Evolutionary conservation across 2,888 invertebrate genomes (phyloP), one percentile per base, ranked within the genome.

Genomic region (Philonicus albiceps): DNA sequence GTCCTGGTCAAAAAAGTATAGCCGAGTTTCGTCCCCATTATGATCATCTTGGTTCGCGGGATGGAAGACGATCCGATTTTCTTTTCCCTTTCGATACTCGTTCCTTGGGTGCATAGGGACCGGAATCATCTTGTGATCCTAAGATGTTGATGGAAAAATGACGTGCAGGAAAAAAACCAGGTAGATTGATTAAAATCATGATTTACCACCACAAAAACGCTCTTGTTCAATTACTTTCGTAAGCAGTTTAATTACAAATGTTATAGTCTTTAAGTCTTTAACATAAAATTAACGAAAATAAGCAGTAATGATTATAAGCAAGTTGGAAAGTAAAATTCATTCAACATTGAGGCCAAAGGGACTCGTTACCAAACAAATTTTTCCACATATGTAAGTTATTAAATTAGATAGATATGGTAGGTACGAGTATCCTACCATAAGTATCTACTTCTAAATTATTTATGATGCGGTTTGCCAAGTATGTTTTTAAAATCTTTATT

Each of bases 81-180:
- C 37, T 81, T 81, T 55, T 53, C 53, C 73, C 83, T 84, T 84
- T 84, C 73, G 84, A 84, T 37, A 55, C n/a, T 40, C 2, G 30
- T 34, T 49, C 30, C 27, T 43, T 84, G 31, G 43, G 27, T 84
- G 30, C 30, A 84, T 40, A 40, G 40, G 40, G 81, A 55, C 64
- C 55, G 64, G 31, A 81, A 27, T 64, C 19, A 64, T 72, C 31
- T 37, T 37, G 3, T 84, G 72, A 11, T 73, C 49, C 27, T 73
- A 22, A 84, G 40, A 72, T 37, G 73, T 84, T 84, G 64, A 43
- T 34, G 72, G 73, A 73, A 84, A 84, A 73, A 73, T 81, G 80
- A 80, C 53, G n/a, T 81, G 53, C 34, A 55, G n/a, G 19, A 64
- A 55, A 53, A 31, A 81, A 64, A 81, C 55, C 81, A 81, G 81